Evolutionary conservation across 2,113 vertebrate genomes (phyloP).

Genomic region (Gadus chalcogrammus): DNA sequence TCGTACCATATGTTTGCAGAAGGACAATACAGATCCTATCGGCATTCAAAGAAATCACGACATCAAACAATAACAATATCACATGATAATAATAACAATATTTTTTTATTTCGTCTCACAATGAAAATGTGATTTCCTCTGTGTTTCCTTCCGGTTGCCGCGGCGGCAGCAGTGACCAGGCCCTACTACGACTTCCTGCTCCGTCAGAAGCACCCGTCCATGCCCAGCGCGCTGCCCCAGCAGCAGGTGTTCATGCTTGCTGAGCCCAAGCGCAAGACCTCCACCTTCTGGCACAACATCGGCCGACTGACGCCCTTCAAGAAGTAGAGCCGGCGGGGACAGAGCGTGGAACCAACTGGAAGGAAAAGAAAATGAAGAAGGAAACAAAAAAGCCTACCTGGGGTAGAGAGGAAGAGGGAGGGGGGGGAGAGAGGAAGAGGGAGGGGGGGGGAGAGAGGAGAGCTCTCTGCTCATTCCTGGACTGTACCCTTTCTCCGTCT

Average conservation of each 20-base stretch:
- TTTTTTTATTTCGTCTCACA: no score
- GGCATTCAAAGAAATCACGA: no score
- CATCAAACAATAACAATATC: no score
- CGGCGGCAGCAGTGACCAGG: conserved; percentile 74
- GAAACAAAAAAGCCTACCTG: background rate
- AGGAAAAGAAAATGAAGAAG: background rate
- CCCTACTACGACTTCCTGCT: conserved; percentile 90
- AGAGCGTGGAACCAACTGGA: background rate
- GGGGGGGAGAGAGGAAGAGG: conserved; percentile 1
- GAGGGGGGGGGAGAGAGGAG: conserved; percentile 15
- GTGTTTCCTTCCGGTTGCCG: background rate
- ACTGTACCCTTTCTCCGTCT: conserved; percentile 49
- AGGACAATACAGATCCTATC: no score
- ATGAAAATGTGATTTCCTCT: no score
- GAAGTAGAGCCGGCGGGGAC: conserved; percentile 66
- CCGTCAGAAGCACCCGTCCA: conserved; percentile 85
- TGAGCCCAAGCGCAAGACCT: conserved; percentile 91
- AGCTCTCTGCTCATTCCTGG: conserved; percentile 62
- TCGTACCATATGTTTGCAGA: no score
- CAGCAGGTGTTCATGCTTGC: conserved; percentile 91
- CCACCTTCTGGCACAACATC: conserved; percentile 97
- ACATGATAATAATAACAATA: no score
- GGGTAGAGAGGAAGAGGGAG: background rate
- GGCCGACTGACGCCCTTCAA: conserved; percentile 91
- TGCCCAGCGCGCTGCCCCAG: conserved; percentile 81